These are phyloP conservation scores for Cephus cinctus DNA, from an alignment of 1,140 invertebrate species.

Conservation along the genomic window DNA sequence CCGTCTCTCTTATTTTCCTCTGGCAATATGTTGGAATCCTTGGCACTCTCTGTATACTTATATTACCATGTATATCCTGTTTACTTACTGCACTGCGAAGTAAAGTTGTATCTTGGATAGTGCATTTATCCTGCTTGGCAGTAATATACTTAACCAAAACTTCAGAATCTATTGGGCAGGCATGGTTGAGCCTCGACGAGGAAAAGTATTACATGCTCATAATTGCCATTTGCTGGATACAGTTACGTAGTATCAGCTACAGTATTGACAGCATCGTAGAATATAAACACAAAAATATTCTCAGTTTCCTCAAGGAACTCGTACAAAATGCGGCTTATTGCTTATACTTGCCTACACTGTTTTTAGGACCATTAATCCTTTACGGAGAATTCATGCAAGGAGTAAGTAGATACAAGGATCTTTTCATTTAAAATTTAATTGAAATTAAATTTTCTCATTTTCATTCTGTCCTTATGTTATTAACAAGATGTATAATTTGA, in stretches of 20 bases:
- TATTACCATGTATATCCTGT: conserved; percentile 44
- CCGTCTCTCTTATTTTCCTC: conserved; percentile 35
- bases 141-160: conserved; percentile 43
- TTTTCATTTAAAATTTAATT: conserved; percentile 19
- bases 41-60: conserved; percentile 37
- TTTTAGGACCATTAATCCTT: conserved; percentile 76
- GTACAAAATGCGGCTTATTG: conserved; percentile 66
- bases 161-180: conserved; percentile 33
- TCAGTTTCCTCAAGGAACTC: conserved; percentile 41
- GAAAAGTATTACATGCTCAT: conserved; percentile 48
- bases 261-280: conserved; percentile 50
- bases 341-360: conserved; percentile 78
- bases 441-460: conserved; percentile 16
- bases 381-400: conserved; percentile 66
- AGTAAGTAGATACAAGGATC: conserved; percentile 42
- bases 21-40: conserved; percentile 36
- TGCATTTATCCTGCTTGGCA: conserved; percentile 39
- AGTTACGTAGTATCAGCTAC: conserved; percentile 59
- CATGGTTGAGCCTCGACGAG: conserved; percentile 31
- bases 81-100: conserved; percentile 37
- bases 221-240: conserved; percentile 57
- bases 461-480: conserved; percentile 27
- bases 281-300: conserved; percentile 28
- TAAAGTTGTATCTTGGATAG: conserved; percentile 41
- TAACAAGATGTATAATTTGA: too few relatives aligned